A percentile compares a stretch with the other conserved stretches of the same genome.
phyloP scores from a whole-genome alignment of 2,113 vertebrate genomes.

The Rutilus rutilus region DNA sequence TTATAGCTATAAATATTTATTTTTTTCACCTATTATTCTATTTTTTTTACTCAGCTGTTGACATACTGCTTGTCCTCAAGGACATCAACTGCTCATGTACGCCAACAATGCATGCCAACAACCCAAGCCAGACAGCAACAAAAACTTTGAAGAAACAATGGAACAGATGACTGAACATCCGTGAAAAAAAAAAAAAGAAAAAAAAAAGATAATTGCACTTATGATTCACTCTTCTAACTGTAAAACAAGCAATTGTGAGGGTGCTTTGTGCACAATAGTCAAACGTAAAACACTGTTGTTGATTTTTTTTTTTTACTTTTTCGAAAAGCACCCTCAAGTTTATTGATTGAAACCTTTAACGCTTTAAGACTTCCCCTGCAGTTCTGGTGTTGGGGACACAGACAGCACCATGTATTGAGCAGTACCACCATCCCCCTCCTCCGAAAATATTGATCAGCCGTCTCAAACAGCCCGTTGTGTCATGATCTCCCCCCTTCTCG shows the following conservation, averaged over 20 bases:
- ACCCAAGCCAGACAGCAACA: conserved; percentile 37
- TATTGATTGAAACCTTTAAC: conserved; percentile 70
- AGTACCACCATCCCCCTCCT: conserved; percentile 60
- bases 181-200: conserved; percentile 56
- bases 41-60: conserved; percentile 15
- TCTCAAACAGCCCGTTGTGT: conserved; percentile 7
- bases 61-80: conserved; percentile 42
- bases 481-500: not conserved
- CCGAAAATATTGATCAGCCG: conserved; percentile 12
- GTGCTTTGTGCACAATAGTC: conserved; percentile 66
- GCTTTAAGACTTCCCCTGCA: conserved; percentile 69
- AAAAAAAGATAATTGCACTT: conserved; percentile 98
- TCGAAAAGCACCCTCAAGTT: conserved; percentile 79
- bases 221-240: conserved; percentile 74
- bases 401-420: conserved; percentile 75
- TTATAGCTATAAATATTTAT: conserved; percentile 65
- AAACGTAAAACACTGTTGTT: conserved; percentile 70
- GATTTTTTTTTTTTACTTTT: conserved; percentile 70
- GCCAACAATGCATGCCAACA: conserved; percentile 42
- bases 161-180: conserved; percentile 73
- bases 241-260: conserved; percentile 73
- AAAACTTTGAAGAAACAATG: conserved; percentile 62
- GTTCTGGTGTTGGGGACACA: conserved; percentile 57
- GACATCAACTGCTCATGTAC: conserved; percentile 8
- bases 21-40: conserved; percentile 48